These are phyloP conservation scores for Sebastes aleutianus DNA, from an alignment of 2,797 vertebrate species.

Conservation along the genomic window DNA sequence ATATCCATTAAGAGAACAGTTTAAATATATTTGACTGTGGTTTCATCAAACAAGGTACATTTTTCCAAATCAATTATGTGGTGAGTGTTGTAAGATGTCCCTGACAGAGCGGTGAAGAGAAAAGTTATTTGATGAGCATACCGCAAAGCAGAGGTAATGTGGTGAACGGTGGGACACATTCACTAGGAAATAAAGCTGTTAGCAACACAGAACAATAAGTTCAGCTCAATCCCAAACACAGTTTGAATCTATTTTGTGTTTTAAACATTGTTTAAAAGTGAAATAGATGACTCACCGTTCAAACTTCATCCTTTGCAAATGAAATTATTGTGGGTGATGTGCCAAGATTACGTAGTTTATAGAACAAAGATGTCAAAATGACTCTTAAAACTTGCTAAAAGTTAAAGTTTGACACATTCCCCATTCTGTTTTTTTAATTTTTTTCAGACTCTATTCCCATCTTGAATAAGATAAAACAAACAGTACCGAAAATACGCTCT, in stretches of 20 bases:
- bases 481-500: background rate
- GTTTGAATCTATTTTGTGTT: background rate
- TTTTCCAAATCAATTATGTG: background rate
- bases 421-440: background rate
- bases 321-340: background rate
- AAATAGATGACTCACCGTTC: background rate
- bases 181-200: background rate
- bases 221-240: background rate
- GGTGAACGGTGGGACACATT: background rate
- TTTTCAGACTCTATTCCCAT: background rate
- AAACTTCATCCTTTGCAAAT: background rate
- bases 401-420: background rate
- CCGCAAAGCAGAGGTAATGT: background rate
- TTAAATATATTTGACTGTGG: background rate
- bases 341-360: background rate
- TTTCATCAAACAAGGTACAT: background rate
- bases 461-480: background rate
- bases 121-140: background rate
- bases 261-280: background rate
- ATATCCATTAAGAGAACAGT: background rate
- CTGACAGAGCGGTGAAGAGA: background rate
- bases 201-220: background rate
- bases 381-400: background rate
- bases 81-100: background rate
- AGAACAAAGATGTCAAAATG: background rate